Evolutionary conservation across 2,113 vertebrate genomes (phyloP).

Genomic region (Trichechus manatus): DNA sequence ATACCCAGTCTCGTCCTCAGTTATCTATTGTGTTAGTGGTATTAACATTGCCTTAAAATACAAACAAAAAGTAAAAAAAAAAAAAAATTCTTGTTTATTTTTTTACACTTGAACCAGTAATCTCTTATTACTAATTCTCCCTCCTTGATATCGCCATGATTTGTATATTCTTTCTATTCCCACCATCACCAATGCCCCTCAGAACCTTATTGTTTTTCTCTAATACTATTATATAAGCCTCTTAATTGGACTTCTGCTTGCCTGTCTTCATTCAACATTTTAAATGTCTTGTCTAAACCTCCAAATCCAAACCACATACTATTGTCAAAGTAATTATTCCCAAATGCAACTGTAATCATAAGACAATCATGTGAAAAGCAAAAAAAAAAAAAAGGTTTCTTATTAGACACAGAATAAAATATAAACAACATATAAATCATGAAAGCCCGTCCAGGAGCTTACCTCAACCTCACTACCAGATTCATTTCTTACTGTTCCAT

Average conservation of each 20-base stretch:
- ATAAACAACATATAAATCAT: slow-evolving; percentile 33
- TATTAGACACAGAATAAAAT: slow-evolving; percentile 39
- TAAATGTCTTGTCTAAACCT: slow-evolving; percentile 34
- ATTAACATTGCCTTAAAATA: background rate
- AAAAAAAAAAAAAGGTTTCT: background rate
- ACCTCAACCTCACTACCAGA: background rate
- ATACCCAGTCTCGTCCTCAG: background rate
- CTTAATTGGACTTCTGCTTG: slow-evolving; percentile 19
- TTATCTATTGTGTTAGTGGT: background rate
- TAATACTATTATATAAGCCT: background rate
- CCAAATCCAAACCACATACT: background rate
- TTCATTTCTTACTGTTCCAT: slow-evolving; percentile 1
- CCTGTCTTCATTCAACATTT: background rate
- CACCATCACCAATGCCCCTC: background rate
- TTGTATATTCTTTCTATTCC: background rate
- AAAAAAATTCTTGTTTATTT: background rate
- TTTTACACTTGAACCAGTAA: background rate
- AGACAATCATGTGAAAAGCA: slow-evolving; percentile 23
- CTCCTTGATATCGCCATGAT: background rate
- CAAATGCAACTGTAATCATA: background rate
- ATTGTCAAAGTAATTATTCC: slow-evolving; percentile 32
- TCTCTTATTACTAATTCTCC: background rate
- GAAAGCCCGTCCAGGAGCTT: background rate
- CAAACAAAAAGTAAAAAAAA: too few species aligned
- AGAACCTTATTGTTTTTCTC: background rate